phyloP scores from a whole-genome alignment of 2,797 vertebrate species.

The Cheirogaleus major region DNA sequence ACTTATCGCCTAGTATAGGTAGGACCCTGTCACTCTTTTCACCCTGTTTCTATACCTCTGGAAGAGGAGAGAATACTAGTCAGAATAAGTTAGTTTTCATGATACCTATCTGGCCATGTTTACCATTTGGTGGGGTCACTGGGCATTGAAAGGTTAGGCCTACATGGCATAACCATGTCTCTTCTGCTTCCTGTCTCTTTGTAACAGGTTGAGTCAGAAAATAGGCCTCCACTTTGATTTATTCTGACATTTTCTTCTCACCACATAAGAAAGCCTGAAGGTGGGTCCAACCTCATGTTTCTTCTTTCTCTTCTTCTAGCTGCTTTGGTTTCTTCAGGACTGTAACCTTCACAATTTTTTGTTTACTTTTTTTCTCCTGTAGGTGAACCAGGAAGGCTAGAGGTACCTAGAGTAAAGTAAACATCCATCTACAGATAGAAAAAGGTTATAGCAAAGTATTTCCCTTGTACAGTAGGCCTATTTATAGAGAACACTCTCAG shows the following conservation, averaged over 20 bases:
- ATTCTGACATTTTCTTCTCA: background rate
- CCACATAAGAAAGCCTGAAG: background rate
- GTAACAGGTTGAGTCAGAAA: background rate
- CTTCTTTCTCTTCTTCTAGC: background rate
- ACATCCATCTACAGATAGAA: background rate
- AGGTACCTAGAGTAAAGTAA: background rate
- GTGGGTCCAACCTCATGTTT: background rate
- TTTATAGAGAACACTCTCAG: background rate
- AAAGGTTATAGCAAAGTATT: background rate
- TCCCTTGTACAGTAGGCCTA: background rate
- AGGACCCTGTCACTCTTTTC: background rate
- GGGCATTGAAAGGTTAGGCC: background rate
- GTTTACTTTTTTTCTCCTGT: background rate
- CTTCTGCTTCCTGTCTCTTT: background rate
- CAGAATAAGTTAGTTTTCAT: background rate
- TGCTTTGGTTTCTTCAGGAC: background rate
- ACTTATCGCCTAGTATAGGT: background rate
- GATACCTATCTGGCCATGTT: background rate
- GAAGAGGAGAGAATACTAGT: background rate
- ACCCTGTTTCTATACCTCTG: background rate
- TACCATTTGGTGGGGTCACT: background rate
- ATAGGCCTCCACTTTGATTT: background rate
- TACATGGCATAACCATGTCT: background rate
- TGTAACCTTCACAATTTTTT: background rate
- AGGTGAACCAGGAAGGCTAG: background rate